These are phyloP conservation scores for Stichopus horrens DNA, from an alignment of 53 echinoderm and acorn worm species.

Conservation along the genomic window DNA sequence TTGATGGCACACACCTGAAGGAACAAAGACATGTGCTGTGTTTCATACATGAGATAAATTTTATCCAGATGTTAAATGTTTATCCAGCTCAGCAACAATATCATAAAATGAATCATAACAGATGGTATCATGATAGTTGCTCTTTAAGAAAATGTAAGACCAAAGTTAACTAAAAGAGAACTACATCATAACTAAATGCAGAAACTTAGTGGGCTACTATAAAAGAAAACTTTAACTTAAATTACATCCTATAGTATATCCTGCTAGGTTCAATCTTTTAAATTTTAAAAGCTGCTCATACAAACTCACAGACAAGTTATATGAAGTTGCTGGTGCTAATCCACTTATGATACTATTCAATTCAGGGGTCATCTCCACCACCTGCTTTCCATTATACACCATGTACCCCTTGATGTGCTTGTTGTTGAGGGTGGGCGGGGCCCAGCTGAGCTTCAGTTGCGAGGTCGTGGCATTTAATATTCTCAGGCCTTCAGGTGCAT, in stretches of 20 bases:
- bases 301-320: constrained; percentile 85
- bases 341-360: constrained; percentile 80
- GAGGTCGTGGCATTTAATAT: constrained; percentile 73
- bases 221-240: too few species aligned
- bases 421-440: constrained; percentile 77
- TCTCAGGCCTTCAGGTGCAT: constrained; percentile 71
- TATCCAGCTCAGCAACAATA: too few species aligned
- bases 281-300: neutral
- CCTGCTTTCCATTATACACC: constrained; percentile 89
- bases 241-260: too few species aligned
- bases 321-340: constrained; percentile 68
- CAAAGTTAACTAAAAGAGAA: too few species aligned
- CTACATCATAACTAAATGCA: too few species aligned
- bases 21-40: neutral
- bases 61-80: too few species aligned
- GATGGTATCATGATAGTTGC: too few species aligned
- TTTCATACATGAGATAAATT: too few species aligned
- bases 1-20: constrained; percentile 90
- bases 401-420: constrained; percentile 81
- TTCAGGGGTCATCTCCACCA: constrained; percentile 78
- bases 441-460: constrained; percentile 84
- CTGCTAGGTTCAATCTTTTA: too few species aligned
- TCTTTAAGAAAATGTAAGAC: too few species aligned
- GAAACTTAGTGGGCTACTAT: too few species aligned
- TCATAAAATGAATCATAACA: too few species aligned